Evolutionary conservation across 1,140 invertebrate species (phyloP).

Genomic region (Drosophila ironensis): DNA sequence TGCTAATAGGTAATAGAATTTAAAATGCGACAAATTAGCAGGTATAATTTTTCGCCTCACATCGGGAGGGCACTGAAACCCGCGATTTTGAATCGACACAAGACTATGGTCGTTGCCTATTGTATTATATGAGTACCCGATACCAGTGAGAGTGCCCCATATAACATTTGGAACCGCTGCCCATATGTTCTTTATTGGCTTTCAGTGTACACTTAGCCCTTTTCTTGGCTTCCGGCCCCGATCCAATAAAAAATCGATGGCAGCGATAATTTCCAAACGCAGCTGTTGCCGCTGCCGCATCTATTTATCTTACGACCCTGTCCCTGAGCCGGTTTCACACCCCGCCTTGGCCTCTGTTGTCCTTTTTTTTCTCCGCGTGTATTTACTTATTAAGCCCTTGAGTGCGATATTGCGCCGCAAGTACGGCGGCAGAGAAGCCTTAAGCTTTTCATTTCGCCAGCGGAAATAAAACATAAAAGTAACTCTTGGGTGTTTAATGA

Average conservation of each 20-base stretch:
- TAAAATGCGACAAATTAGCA: too few relatives aligned
- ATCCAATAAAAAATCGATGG: slow-evolving; percentile 69
- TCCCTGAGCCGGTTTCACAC: slow-evolving; percentile 9
- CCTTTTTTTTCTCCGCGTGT: slow-evolving; percentile 2
- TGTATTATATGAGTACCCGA: too few relatives aligned
- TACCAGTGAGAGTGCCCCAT: too few relatives aligned
- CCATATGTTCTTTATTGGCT: too few relatives aligned
- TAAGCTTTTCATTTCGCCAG: slow-evolving; percentile 55
- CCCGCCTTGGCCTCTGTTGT: not conserved
- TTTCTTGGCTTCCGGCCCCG: slow-evolving; percentile 19
- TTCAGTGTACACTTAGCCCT: not conserved
- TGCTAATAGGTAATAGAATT: too few relatives aligned
- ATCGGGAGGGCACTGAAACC: too few relatives aligned
- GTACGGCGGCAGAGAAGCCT: slow-evolving; percentile 55
- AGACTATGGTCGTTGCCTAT: too few relatives aligned
- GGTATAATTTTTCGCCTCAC: too few relatives aligned
- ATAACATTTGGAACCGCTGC: too few relatives aligned
- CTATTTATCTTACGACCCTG: slow-evolving; percentile 73
- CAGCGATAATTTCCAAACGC: slow-evolving; percentile 67
- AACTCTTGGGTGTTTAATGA: slow-evolving; percentile 77
- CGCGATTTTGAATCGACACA: too few relatives aligned
- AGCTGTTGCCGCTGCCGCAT: slow-evolving; percentile 68
- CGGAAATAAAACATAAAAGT: slow-evolving; percentile 79
- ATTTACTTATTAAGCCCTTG: slow-evolving; percentile 71
- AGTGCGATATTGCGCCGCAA: slow-evolving; percentile 75